Percentiles rank a stretch among this genome's conserved stretches.
These are phyloP conservation scores for Nannoperca obscura DNA, from an alignment of 2,797 vertebrate species.

Conservation along the genomic window DNA sequence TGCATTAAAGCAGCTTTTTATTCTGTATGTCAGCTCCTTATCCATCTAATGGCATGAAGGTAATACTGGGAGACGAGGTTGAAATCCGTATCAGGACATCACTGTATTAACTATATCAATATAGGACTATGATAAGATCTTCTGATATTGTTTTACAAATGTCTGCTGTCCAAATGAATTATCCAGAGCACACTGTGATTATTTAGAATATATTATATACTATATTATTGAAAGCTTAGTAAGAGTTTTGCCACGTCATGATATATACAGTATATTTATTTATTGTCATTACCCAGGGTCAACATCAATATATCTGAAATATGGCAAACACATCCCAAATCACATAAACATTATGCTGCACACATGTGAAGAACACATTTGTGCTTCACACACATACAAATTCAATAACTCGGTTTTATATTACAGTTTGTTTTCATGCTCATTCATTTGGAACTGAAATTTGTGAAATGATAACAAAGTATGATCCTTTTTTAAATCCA, in stretches of 20 bases:
- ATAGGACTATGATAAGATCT: background rate
- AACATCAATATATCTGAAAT: background rate
- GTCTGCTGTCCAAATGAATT: background rate
- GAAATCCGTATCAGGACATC: background rate
- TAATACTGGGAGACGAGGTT: background rate
- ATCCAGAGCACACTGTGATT: background rate
- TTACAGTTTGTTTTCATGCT: background rate
- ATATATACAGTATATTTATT: too few relatives aligned
- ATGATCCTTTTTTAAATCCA: background rate
- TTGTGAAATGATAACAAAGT: background rate
- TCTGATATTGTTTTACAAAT: background rate
- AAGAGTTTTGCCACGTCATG: background rate
- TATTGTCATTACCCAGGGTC: background rate
- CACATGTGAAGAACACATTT: background rate
- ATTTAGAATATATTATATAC: too few relatives aligned
- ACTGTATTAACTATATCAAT: background rate
- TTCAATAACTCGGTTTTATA: background rate
- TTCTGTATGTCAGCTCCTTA: background rate
- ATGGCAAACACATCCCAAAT: background rate
- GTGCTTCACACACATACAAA: background rate
- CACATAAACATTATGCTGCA: background rate
- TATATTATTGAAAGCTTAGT: background rate
- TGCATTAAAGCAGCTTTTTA: background rate
- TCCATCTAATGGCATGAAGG: background rate
- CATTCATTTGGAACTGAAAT: background rate